phyloP scores from a whole-genome alignment of 1,140 invertebrate genomes.

The Diabrotica undecimpunctata region DNA sequence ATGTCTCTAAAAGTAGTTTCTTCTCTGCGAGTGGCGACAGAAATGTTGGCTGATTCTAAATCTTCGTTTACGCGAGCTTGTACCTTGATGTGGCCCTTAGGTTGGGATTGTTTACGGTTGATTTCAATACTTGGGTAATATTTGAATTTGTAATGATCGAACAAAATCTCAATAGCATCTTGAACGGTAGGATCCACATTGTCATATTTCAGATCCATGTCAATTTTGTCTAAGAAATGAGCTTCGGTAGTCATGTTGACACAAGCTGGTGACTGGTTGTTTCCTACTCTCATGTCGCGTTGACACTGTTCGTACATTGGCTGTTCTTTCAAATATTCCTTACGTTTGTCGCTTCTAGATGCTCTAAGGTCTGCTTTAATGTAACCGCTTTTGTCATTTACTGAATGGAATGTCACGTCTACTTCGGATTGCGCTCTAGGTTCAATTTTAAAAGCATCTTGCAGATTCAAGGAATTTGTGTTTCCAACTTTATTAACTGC shows the following conservation, averaged over 20 bases:
- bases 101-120: neutral
- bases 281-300: slow-evolving; percentile 51
- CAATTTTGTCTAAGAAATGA: slow-evolving; percentile 50
- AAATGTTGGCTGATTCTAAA: neutral
- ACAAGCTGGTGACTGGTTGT: slow-evolving; percentile 54
- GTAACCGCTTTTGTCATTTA: slow-evolving; percentile 33
- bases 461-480: slow-evolving; percentile 50
- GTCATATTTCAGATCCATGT: slow-evolving; percentile 49
- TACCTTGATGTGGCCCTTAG: neutral
- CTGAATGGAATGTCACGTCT: slow-evolving; percentile 51
- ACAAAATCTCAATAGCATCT: slow-evolving; percentile 14
- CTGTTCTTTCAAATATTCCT: slow-evolving; percentile 47
- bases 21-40: neutral
- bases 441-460: slow-evolving; percentile 51
- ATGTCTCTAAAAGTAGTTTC: neutral
- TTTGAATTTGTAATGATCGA: slow-evolving; percentile 16
- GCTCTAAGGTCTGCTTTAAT: slow-evolving; percentile 49
- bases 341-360: slow-evolving; percentile 52
- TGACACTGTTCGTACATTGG: slow-evolving; percentile 49
- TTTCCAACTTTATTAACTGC: slow-evolving; percentile 47
- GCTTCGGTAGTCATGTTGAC: slow-evolving; percentile 51
- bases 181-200: slow-evolving; percentile 31
- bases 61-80: neutral
- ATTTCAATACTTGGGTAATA: slow-evolving; percentile 26
- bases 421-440: slow-evolving; percentile 49